Percentiles rank a stretch among this genome's conserved stretches.
Conservation (phyloP, 2,888 invertebrate genomes). For the Baccha elongata region DNA sequence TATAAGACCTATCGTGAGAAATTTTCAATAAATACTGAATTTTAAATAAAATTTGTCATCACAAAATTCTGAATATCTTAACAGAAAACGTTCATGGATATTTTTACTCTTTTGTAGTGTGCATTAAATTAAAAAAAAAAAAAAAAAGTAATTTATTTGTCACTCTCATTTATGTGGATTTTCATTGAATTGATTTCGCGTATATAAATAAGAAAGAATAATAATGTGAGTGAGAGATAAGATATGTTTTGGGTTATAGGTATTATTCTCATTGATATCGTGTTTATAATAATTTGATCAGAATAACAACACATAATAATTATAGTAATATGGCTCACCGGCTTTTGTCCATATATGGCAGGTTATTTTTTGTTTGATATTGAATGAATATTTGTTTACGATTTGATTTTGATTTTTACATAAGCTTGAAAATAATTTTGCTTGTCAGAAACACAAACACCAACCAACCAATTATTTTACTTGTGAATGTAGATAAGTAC, state of each 20-base stretch:
- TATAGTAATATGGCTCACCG: too few relatives aligned
- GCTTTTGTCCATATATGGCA: too few relatives aligned
- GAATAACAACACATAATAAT: neutral
- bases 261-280: neutral
- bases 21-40: conserved; percentile 56
- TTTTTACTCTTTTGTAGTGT: neutral
- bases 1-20: conserved; percentile 49
- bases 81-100: conserved; percentile 5
- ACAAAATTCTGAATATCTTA: conserved; percentile 18
- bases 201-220: neutral
- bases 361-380: too few relatives aligned
- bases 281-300: neutral
- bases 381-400: too few relatives aligned
- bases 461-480: too few relatives aligned
- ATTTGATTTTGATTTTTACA: too few relatives aligned
- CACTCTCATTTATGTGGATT: neutral
- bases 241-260: neutral
- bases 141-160: neutral
- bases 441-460: too few relatives aligned
- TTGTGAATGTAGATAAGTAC: too few relatives aligned
- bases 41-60: conserved; percentile 35
- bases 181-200: neutral
- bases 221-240: neutral
- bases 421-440: too few relatives aligned
- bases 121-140: neutral